Evolutionary conservation across 2,888 invertebrate genomes (phyloP).

Genomic region (Masnerella sp.): DNA sequence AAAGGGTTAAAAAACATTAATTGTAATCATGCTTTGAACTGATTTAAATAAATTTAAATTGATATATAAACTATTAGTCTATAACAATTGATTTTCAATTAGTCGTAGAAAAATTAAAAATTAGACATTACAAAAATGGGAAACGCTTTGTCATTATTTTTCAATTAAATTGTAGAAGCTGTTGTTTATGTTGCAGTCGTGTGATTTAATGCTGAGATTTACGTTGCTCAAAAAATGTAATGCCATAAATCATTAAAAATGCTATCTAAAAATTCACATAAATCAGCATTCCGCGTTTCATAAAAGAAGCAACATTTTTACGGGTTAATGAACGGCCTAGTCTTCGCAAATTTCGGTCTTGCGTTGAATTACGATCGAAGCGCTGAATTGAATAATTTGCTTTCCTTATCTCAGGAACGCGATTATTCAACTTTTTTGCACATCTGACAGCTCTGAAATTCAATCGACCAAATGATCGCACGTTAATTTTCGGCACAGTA

Average conservation of each 20-base stretch:
- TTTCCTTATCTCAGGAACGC: constrained; percentile 3
- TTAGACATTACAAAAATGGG: no score
- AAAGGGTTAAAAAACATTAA: no score
- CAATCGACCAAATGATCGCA: constrained; percentile 25
- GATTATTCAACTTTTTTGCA: constrained; percentile 9
- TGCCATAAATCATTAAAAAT: background rate
- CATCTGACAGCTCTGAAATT: constrained; percentile 14
- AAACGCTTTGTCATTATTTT: no score
- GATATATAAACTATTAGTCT: no score
- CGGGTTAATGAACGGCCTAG: constrained; percentile 5
- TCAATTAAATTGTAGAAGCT: no score
- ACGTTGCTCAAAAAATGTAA: no score
- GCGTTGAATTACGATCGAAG: background rate
- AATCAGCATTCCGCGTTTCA: constrained; percentile 7
- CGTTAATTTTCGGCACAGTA: constrained; percentile 17
- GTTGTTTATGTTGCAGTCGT: no score
- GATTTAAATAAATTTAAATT: no score
- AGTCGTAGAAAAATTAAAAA: no score
- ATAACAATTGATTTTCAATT: no score
- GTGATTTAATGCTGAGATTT: no score
- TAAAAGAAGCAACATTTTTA: background rate
- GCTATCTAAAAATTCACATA: background rate
- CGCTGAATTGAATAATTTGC: constrained; percentile 17
- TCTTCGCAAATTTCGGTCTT: constrained; percentile 2
- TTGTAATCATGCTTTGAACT: no score